A percentile compares a stretch with the other conserved stretches of the same genome.
Conservation (phyloP, 92 coral and sea anemone genomes). For the Ricordea florida region DNA sequence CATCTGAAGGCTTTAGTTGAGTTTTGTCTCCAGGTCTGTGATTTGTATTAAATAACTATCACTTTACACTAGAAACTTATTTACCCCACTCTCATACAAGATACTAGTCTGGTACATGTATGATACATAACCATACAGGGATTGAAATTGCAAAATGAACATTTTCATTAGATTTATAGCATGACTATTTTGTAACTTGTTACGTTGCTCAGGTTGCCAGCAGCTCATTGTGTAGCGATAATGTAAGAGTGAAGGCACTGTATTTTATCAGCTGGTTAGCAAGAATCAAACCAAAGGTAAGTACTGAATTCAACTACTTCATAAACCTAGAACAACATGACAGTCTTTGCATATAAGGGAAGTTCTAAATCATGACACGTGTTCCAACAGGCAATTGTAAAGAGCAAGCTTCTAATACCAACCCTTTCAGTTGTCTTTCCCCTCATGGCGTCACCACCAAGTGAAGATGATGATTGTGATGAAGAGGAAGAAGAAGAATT, state of each 20-base stretch:
- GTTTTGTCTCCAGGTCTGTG: constrained; percentile 89
- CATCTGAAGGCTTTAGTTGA: constrained; percentile 88
- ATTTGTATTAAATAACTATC: neutral
- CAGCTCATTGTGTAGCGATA: constrained; percentile 70
- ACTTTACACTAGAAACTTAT: neutral
- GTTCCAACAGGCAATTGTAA: constrained; percentile 78
- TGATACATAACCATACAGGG: neutral
- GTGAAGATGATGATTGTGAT: constrained; percentile 73
- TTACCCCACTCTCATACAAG: neutral
- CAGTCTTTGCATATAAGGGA: neutral
- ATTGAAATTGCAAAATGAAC: neutral
- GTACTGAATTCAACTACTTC: neutral
- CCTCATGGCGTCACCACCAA: constrained; percentile 92
- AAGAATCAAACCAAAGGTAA: constrained; percentile 92
- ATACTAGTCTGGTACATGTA: neutral
- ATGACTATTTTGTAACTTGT: neutral
- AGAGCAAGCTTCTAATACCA: constrained; percentile 83
- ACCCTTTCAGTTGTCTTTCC: constrained; percentile 92
- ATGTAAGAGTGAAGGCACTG: constrained; percentile 86
- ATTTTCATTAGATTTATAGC: neutral
- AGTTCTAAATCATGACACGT: neutral
- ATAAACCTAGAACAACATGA: neutral
- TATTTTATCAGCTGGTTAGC: constrained; percentile 92
- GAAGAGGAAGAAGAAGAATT: constrained; percentile 82
- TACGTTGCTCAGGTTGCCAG: constrained; percentile 70